Evolutionary conservation across 2,113 vertebrate genomes (phyloP).

Genomic region (Gracilinanus agilis): DNA sequence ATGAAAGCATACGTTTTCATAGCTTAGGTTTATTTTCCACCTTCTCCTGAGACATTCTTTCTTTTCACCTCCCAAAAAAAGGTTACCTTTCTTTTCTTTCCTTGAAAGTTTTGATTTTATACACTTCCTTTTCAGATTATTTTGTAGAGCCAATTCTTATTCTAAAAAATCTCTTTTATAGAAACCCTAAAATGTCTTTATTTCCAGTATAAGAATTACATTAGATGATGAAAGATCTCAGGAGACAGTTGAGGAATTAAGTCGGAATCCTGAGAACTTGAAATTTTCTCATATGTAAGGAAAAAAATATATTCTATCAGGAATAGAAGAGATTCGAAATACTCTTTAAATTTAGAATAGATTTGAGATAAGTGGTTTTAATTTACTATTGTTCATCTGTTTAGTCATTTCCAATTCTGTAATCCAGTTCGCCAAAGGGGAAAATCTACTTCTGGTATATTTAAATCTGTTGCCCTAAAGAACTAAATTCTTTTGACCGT

Average conservation of each 20-base stretch:
- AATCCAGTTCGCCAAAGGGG: no score
- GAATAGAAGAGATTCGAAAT: background rate
- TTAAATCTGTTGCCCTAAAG: background rate
- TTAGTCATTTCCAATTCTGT: background rate
- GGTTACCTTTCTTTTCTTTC: background rate
- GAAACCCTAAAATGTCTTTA: background rate
- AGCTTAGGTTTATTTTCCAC: background rate
- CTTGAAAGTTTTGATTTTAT: background rate
- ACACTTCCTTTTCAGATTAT: background rate
- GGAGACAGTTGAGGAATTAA: background rate
- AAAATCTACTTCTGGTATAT: background rate
- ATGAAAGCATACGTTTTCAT: background rate
- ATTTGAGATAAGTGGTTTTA: background rate
- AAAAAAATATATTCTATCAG: background rate
- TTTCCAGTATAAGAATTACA: background rate
- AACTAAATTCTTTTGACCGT: background rate
- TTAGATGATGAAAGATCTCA: background rate
- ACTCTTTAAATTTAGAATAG: background rate
- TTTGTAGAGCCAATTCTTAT: background rate
- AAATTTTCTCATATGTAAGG: background rate
- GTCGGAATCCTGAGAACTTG: background rate
- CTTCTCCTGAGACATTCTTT: background rate
- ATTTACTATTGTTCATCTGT: background rate
- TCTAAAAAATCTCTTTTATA: background rate
- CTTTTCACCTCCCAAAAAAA: background rate